Evolutionary conservation across 2,888 invertebrate genomes (phyloP), one percentile per base, ranked within the genome.

Genomic region (Agrotis puta): DNA sequence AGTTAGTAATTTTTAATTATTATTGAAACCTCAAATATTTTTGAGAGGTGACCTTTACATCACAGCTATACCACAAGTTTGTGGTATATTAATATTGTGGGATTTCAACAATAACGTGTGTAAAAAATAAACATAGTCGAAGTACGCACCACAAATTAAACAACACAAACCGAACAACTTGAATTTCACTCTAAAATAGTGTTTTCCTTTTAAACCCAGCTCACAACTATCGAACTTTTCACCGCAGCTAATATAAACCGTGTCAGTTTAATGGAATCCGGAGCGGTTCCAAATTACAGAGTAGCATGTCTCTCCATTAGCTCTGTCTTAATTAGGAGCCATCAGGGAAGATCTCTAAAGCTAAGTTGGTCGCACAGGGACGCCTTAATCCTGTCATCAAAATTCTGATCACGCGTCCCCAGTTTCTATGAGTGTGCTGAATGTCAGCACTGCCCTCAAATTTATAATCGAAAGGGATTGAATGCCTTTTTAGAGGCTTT

Each of bases 401-500:
- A 82, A 94, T 94, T 94, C 94, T 85, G 91, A 92, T 92, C 95
- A 95, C 94, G 89, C 88, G 86, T 85, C 84, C 87, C 83, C 88
- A 91, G 93, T 93, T 93, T 93, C 92, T 92, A 92, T 90, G 90
- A 92, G 91, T 90, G 88, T 88, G 89, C 88, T 88, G 90, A 91
- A 91, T 92, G 92, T 92, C 92, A 92, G 89, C 89, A 87, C 84
- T 86, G 89, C 91, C 91, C 88, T 92, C 90, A 90, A 91, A 92
- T 90, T 90, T 88, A 90, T 90, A 90, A 90, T 87, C 86, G 83
- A 85, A 79, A 88, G 85, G 89, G 88, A 86, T 86, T 84, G 81
- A 81, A 79, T 82, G 75, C 77, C 74, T 81, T 62, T 70, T 76
- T 74, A 79, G 64, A 43, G 59, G 62, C 71, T 80, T 73, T 74